Percentiles rank a stretch among this genome's conserved stretches.
Evolutionary conservation across 2,113 vertebrate species (phyloP).

Genomic region (Nymphicus hollandicus): DNA sequence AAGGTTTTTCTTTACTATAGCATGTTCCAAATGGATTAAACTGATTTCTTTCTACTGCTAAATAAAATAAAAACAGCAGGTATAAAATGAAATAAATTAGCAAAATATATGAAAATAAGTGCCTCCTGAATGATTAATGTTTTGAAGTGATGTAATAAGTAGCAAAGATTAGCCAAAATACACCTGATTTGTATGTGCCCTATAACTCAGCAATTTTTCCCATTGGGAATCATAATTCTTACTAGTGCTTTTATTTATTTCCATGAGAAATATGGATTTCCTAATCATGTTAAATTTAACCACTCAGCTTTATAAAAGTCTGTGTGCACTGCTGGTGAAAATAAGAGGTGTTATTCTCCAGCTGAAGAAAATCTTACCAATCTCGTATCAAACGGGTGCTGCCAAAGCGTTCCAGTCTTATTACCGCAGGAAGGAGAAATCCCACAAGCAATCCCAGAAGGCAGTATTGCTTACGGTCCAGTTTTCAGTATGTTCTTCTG

Average conservation of each 20-base stretch:
- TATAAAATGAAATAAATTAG: neutral
- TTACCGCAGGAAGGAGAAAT: neutral
- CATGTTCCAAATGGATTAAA: neutral
- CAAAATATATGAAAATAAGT: neutral
- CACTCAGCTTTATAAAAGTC: neutral
- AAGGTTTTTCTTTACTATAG: neutral
- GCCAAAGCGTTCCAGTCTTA: neutral
- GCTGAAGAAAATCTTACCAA: neutral
- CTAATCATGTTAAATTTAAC: neutral
- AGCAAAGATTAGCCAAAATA: neutral
- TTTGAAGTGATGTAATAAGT: neutral
- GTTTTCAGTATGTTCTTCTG: neutral
- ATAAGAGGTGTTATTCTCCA: neutral
- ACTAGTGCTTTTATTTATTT: neutral
- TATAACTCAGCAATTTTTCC: neutral
- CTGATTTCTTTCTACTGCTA: neutral
- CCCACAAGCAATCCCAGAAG: neutral
- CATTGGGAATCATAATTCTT: neutral
- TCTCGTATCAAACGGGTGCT: neutral
- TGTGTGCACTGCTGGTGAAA: neutral
- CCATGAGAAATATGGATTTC: neutral
- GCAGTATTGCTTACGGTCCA: accelerated
- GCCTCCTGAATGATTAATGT: neutral
- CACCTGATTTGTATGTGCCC: neutral
- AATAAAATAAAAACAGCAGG: neutral